Evolutionary conservation across 23 tunicate genomes (phyloP), one percentile per base, ranked within the genome.

Genomic region (Halocynthia roretzi): DNA sequence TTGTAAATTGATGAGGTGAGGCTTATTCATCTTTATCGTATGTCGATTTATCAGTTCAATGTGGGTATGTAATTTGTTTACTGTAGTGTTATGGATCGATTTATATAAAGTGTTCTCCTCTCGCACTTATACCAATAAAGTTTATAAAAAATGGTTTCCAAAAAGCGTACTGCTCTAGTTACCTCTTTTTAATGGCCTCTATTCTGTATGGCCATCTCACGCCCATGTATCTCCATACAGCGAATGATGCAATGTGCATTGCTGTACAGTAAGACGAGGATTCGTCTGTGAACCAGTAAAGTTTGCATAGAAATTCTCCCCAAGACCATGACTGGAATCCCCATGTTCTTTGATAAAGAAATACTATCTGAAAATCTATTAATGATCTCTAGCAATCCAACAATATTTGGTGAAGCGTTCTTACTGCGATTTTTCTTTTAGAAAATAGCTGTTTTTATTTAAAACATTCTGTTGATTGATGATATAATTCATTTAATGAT

Each of bases 281-380:
- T 65, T 74, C 86, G 66, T 83, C 86, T 0, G 72, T 55, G 51
- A 75, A 83, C 86, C 86, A 83, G 72, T 75, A 83, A 7, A 83
- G 61, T 52, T 83, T 75, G 72, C 86, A 83, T 22, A 75, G 86
- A 75, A 83, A 83, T 44, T 83, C 81, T 10, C 86, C 86, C 86
- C 86, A 83, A 7, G 6, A 11, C 86, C 86, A 83, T 52, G 75
- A 53, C 14, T 83, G 67, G 65, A 72, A 83, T 6, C 86, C 86
- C 86, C 86, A 83, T 4, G 86, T 83, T 75, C 86, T 83, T 57
- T 11, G 53, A 40, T 51, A 0, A 15, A 50, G 4, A 52, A 67
- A 18, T 54, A n/a, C 31, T 2, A n/a, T 20, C 21, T 14, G 21
- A 17, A 17, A n/a, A 12, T 19, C 18, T 1, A 31, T 12, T 15